Evolutionary conservation across 2,113 vertebrate genomes (phyloP).

Genomic region (Jaculus jaculus): DNA sequence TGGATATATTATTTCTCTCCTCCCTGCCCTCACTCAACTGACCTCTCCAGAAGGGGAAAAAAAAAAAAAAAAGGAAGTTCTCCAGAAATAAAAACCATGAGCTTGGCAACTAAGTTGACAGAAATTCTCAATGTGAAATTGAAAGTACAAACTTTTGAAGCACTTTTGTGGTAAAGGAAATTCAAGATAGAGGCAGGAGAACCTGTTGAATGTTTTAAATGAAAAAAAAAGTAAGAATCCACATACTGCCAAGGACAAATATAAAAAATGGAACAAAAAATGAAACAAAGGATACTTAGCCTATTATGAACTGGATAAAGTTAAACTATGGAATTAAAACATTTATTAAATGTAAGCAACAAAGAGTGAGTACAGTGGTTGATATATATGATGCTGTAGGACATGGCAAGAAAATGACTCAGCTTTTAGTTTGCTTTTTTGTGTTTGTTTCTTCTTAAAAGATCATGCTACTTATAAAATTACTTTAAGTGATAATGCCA

Average conservation of each 20-base stretch:
- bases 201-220: not conserved
- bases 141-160: not conserved
- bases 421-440: not conserved
- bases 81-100: not conserved
- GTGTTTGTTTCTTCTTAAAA: not conserved
- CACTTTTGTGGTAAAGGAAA: not conserved
- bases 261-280: too few species aligned
- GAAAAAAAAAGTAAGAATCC: not conserved
- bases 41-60: not conserved
- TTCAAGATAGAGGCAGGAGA: not conserved
- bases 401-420: not conserved
- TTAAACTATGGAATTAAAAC: not conserved
- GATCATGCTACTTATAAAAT: not conserved
- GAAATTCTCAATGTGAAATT: not conserved
- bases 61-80: accelerated
- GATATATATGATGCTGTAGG: not conserved
- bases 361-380: not conserved
- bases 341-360: not conserved
- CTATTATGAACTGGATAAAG: not conserved
- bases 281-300: too few species aligned
- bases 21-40: too few species aligned
- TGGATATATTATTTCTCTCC: too few species aligned
- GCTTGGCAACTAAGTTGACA: not conserved
- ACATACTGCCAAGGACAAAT: not conserved
- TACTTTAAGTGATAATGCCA: not conserved